Percentiles rank a stretch among this genome's conserved stretches.
Evolutionary conservation across 2,113 vertebrate species (phyloP).

Genomic region (Bujurquina vittata): DNA sequence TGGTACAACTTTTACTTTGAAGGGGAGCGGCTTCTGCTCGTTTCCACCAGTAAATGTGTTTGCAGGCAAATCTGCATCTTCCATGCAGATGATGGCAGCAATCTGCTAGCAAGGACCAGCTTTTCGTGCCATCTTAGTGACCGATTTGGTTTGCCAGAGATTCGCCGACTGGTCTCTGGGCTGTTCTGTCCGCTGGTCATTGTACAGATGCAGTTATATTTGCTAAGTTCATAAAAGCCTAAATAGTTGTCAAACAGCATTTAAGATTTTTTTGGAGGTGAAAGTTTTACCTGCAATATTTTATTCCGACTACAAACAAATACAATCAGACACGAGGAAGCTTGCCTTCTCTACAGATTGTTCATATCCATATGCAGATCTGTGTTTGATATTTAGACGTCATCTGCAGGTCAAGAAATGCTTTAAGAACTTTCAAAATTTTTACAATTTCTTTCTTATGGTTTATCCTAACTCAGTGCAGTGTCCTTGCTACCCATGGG

Average conservation of each 20-base stretch:
- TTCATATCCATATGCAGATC: not conserved
- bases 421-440: not conserved
- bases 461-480: no score
- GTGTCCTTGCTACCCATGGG: not conserved
- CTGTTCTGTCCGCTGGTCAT: not conserved
- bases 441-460: not conserved
- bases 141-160: not conserved
- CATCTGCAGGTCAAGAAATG: not conserved
- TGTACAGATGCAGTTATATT: not conserved
- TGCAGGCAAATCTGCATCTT: no score
- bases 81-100: no score
- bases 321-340: not conserved
- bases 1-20: no score
- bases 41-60: no score
- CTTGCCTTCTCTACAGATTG: not conserved
- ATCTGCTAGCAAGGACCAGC: no score
- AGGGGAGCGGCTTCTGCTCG: no score
- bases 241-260: not conserved
- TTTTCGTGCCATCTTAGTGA: not conserved
- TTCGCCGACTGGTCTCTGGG: no score
- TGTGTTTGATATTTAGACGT: not conserved
- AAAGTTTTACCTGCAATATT: not conserved
- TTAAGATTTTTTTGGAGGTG: not conserved
- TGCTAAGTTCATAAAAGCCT: not conserved
- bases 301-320: not conserved